Percentiles rank a stretch among this genome's conserved stretches.
Conservation (phyloP, 2,888 invertebrate species). For the Augiades crinisus region DNA sequence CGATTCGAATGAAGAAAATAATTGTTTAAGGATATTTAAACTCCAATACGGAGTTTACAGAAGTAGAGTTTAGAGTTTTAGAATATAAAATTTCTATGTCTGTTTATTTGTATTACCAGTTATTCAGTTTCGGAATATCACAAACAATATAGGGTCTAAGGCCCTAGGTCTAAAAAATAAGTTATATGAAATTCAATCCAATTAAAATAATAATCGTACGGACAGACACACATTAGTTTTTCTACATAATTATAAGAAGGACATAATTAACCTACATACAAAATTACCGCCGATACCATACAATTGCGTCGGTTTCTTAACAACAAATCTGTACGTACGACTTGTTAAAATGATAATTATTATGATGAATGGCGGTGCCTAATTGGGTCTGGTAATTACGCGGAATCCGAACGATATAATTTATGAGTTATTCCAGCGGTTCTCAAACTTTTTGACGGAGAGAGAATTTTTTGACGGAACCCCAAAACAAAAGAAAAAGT, state of each 20-base stretch:
- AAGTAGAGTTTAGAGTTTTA: too few species aligned
- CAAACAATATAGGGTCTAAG: too few species aligned
- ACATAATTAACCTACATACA: conserved; percentile 16
- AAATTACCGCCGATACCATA: not conserved
- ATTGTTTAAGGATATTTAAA: not conserved
- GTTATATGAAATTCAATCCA: too few species aligned
- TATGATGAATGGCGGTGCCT: conserved; percentile 18
- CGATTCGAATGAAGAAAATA: not conserved
- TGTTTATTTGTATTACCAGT: too few species aligned
- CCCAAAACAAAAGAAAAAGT: too few species aligned
- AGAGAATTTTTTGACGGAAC: too few species aligned
- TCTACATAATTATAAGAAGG: not conserved
- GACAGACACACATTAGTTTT: not conserved
- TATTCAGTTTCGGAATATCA: too few species aligned
- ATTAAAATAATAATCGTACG: too few species aligned
- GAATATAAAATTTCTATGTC: too few species aligned
- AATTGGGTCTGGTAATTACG: conserved; percentile 11
- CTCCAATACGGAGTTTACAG: not conserved
- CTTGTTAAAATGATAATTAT: conserved; percentile 26
- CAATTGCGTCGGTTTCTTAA: conserved; percentile 11
- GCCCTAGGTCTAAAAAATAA: too few species aligned
- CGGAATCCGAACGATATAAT: conserved; percentile 1
- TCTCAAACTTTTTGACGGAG: too few species aligned
- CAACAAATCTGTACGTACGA: not conserved
- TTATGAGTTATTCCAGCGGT: not conserved